Conservation (phyloP, 2,113 vertebrate species). For the Pteropus alecto region DNA sequence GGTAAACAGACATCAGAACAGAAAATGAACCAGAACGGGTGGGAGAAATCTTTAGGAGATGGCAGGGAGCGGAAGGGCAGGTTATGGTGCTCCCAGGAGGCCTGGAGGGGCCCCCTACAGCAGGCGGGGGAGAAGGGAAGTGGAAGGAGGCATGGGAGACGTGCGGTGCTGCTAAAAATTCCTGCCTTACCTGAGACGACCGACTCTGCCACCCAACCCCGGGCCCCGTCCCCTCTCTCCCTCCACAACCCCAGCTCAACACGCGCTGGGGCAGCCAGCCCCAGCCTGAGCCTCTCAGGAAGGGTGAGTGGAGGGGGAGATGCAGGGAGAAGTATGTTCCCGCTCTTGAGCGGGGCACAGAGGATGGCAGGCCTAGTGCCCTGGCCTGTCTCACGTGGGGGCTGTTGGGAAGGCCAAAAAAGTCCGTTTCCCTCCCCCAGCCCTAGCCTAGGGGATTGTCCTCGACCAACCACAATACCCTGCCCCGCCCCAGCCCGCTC, state of each 20-base stretch:
- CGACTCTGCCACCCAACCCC: slow-evolving; percentile 30
- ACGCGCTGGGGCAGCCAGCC: neutral
- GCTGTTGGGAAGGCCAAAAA: slow-evolving; percentile 76
- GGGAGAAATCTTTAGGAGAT: slow-evolving; percentile 60
- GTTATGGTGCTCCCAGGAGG: slow-evolving; percentile 49
- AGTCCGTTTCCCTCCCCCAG: slow-evolving; percentile 47
- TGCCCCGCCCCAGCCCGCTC: slow-evolving; percentile 59
- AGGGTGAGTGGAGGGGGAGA: slow-evolving; percentile 56
- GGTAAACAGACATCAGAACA: slow-evolving; percentile 78
- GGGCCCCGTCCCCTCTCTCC: slow-evolving; percentile 13
- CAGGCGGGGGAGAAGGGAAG: neutral
- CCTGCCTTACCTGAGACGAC: slow-evolving; percentile 74
- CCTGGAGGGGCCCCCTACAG: slow-evolving; percentile 38
- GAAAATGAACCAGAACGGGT: slow-evolving; percentile 70
- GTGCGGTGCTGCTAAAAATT: slow-evolving; percentile 53
- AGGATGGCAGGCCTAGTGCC: slow-evolving; percentile 27
- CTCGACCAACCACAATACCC: slow-evolving; percentile 70
- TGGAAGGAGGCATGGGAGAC: slow-evolving; percentile 53
- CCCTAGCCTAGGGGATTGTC: slow-evolving; percentile 47
- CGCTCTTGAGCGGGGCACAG: slow-evolving; percentile 70
- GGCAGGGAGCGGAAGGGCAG: slow-evolving; percentile 42
- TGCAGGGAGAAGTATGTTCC: neutral
- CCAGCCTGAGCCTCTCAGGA: slow-evolving; percentile 27
- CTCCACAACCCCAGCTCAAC: slow-evolving; percentile 30
- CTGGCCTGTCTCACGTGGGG: slow-evolving; percentile 2